Base-by-base conservation (phyloP, 1,140 invertebrate species). In the Aphelinus atriplicis region DNA sequence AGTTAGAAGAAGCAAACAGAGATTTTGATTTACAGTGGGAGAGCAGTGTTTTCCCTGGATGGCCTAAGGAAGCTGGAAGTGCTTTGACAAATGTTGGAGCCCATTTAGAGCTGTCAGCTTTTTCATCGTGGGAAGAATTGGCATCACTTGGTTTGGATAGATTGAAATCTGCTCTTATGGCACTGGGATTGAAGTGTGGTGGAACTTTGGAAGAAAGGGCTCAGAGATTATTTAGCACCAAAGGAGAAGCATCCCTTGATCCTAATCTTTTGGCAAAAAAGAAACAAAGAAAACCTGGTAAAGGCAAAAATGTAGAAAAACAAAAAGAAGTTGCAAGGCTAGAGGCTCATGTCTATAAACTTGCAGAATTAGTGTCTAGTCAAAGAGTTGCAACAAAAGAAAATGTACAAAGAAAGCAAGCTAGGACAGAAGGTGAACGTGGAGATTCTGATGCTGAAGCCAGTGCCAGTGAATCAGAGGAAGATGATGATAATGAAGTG, bases 381-480 rank as follows among this genome's bases (percentile, higher is more conserved):
- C 96, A 98, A 81, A 88, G 98, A 55, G 90, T 92, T 2, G 93
- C 96, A 0, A 99, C 98, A 0, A 96, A 97, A 82, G 98, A 99
- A 87, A 99, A 99, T 89, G 97, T 99, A 0, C 97, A 99, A 81
- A 91, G 98, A 7, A 98, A 99, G 84, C 98, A 99, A 84, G 98
- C 98, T 0, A 91, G 98, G 73, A 98, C 97, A 0, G 97, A 96
- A 58, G 97, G 97, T 5, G 97, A 98, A 86, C 87, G 95, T 2
- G 95, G 97, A 77, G 96, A 97, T 83, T 96, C 95, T 26, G 97
- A 98, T 83, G 95, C 94, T 48, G 96, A 98, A 80, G 95, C 94
- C 70, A 95, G 94, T 79, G 95, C 94, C 51, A 91, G 91, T 42
- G 96, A 97, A 82, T 94, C 91, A 10, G 95, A 95, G 58, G 96